A percentile compares a stretch with the other conserved stretches of the same genome.
phyloP scores from a whole-genome alignment of 2,113 vertebrate species.

The human (Homo sapiens) region GRCh38 chr1:3672501-3673000 shows the following conservation, averaged over 20 bases:
- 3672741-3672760: too few relatives aligned
- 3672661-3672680: neutral
- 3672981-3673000: neutral
- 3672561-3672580: too few relatives aligned
- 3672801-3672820: neutral
- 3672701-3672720: neutral
- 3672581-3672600: neutral
- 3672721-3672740: too few relatives aligned
- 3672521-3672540: neutral
- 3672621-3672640: neutral
- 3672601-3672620: rapidly evolving
- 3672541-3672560: neutral
- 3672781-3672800: neutral
- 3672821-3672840: rapidly evolving
- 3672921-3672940: neutral
- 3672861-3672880: too few relatives aligned
- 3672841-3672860: neutral
- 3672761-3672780: neutral
- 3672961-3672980: rapidly evolving
- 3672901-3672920: neutral
- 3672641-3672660: too few relatives aligned
- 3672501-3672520: neutral
- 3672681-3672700: rapidly evolving
- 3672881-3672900: neutral
- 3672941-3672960: neutral